Evolutionary conservation across 2,888 invertebrate species (phyloP).

Genomic region (Augiades crinisus): DNA sequence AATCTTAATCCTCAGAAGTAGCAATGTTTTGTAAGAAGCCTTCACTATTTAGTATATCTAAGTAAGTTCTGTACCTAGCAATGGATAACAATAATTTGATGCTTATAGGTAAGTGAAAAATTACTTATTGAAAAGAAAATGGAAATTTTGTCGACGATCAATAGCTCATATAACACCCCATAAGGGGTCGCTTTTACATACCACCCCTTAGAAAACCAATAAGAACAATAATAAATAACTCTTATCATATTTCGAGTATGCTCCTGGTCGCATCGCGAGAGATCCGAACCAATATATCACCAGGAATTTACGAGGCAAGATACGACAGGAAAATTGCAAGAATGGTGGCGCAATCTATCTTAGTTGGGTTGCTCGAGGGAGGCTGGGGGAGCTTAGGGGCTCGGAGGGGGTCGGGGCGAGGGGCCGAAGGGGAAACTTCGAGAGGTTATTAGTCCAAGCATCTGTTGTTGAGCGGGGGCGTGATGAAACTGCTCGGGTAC

Average conservation of each 20-base stretch:
- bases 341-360: constrained; percentile 95
- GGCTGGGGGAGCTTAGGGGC: constrained; percentile 60
- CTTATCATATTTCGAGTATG: constrained; percentile 82
- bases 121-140: background rate
- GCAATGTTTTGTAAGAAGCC: too few relatives aligned
- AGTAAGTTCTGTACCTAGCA: too few relatives aligned
- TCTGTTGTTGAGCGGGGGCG: constrained; percentile 82
- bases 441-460: constrained; percentile 83
- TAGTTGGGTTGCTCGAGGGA: constrained; percentile 84
- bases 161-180: constrained; percentile 52
- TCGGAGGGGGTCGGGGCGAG: constrained; percentile 60
- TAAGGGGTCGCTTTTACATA: constrained; percentile 48
- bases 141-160: constrained; percentile 32
- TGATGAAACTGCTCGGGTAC: constrained; percentile 79
- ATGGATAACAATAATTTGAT: too few relatives aligned
- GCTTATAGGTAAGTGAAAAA: too few relatives aligned
- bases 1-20: too few relatives aligned
- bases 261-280: constrained; percentile 81
- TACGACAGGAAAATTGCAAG: constrained; percentile 97
- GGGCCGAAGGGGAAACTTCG: constrained; percentile 76
- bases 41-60: too few relatives aligned
- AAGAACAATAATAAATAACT: constrained; percentile 82
- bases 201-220: constrained; percentile 76
- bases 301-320: constrained; percentile 92
- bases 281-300: constrained; percentile 89